phyloP scores from a whole-genome alignment of 2,113 vertebrate genomes.

The Paramormyrops kingsleyae region DNA sequence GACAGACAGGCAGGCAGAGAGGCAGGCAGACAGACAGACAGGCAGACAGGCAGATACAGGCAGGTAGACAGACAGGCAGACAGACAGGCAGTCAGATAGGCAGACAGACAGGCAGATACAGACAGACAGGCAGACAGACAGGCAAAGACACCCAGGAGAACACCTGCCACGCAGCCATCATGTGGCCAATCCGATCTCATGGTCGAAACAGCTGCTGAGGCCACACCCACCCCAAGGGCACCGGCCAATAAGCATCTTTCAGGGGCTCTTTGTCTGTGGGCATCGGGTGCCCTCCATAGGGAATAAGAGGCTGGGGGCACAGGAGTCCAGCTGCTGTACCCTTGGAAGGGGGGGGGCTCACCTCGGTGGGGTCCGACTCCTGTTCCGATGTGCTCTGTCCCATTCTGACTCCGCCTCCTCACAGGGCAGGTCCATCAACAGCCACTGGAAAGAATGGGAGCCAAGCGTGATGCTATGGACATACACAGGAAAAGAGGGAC shows the following conservation, averaged over 20 bases:
- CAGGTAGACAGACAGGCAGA: too few relatives aligned
- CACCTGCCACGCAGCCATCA: background rate
- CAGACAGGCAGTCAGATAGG: too few relatives aligned
- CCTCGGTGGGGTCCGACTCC: conserved; percentile 50
- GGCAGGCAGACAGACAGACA: too few relatives aligned
- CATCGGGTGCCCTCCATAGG: background rate
- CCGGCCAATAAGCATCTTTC: background rate
- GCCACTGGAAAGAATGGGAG: conserved; percentile 36
- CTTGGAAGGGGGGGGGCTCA: conserved; percentile 26
- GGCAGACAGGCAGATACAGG: too few relatives aligned
- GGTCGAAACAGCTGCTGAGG: background rate
- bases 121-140: too few relatives aligned
- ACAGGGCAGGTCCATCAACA: conserved; percentile 65
- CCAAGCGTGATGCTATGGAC: conserved; percentile 14
- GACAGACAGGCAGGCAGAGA: too few relatives aligned
- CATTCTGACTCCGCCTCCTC: conserved; percentile 61
- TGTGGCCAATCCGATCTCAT: background rate
- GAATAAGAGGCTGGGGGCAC: background rate
- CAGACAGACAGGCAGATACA: too few relatives aligned
- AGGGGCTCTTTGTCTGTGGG: background rate
- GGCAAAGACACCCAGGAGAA: background rate
- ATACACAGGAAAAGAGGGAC: background rate
- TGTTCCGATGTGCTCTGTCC: conserved; percentile 63
- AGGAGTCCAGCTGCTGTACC: background rate
- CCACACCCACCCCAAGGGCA: background rate